A percentile compares a stretch with the other conserved stretches of the same genome.
Evolutionary conservation across 1,140 invertebrate species (phyloP).

Genomic region (Trissolcus basalis): DNA sequence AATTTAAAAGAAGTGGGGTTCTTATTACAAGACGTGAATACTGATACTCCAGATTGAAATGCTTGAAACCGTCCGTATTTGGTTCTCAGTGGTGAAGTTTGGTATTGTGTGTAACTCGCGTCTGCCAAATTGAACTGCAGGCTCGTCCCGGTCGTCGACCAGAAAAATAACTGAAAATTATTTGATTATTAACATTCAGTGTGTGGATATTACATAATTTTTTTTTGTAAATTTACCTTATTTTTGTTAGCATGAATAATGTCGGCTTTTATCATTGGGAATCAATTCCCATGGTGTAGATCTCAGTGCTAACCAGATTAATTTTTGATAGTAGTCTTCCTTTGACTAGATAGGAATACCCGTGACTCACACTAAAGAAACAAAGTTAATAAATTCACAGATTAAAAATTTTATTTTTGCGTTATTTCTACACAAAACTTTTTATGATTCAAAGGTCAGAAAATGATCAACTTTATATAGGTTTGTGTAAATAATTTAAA

Average conservation of each 20-base stretch:
- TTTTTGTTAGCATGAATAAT: conserved; percentile 22
- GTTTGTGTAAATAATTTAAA: conserved; percentile 3
- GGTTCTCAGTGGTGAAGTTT: conserved; percentile 13
- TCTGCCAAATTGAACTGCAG: background rate
- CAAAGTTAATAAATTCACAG: too few species aligned
- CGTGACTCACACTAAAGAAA: conserved; percentile 38
- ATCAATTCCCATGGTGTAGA: background rate
- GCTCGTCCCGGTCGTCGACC: conserved; percentile 28
- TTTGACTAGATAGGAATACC: conserved; percentile 28
- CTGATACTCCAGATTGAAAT: conserved; percentile 25
- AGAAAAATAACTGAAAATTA: conserved; percentile 31
- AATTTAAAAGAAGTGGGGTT: too few species aligned
- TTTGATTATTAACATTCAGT: background rate
- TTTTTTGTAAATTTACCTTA: conserved; percentile 14
- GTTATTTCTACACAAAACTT: too few species aligned
- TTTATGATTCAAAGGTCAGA: too few species aligned
- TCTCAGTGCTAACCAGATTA: background rate
- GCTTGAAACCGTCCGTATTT: conserved; percentile 20
- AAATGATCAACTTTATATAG: too few species aligned
- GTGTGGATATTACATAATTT: background rate
- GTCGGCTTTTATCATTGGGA: too few species aligned
- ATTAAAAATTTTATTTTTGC: too few species aligned
- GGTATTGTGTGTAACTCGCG: background rate
- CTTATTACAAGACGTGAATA: conserved; percentile 23
- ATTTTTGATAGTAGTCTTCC: conserved; percentile 5